Evolutionary conservation across 2,888 invertebrate genomes (phyloP).

Genomic region (Cremastobaeus sp.): DNA sequence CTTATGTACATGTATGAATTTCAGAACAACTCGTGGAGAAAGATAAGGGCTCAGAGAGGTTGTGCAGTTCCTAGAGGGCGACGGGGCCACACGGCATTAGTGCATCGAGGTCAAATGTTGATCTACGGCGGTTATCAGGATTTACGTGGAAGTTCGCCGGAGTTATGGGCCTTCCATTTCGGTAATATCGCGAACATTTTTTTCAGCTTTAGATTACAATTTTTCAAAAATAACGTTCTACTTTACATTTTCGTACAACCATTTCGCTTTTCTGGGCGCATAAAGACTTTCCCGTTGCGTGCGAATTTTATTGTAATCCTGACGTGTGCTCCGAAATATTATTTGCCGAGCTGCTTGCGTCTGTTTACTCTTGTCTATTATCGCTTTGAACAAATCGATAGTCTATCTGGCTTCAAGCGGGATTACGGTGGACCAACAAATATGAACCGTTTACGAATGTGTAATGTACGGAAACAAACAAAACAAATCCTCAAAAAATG

Average conservation of each 20-base stretch:
- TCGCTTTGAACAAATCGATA: background rate
- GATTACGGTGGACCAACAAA: constrained; percentile 1
- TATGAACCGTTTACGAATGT: no score
- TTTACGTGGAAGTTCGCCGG: constrained; percentile 88
- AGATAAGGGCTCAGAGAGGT: constrained; percentile 81
- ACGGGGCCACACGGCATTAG: constrained; percentile 89
- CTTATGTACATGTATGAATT: constrained; percentile 44
- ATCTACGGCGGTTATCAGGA: constrained; percentile 94
- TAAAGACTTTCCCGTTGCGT: no score
- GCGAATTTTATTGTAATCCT: no score
- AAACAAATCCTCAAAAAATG: no score
- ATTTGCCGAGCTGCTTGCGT: background rate
- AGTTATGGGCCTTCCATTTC: constrained; percentile 92
- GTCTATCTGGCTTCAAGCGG: background rate
- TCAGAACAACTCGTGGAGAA: constrained; percentile 82
- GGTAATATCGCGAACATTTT: constrained; percentile 79
- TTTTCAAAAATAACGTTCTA: no score
- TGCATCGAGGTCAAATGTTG: constrained; percentile 88
- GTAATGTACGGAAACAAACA: no score
- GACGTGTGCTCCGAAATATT: no score
- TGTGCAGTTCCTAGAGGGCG: constrained; percentile 85
- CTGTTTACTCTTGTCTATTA: background rate
- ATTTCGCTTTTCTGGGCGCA: no score
- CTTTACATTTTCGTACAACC: no score
- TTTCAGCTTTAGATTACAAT: no score